These are phyloP conservation scores for Nomada goodeniana DNA, from an alignment of 2,888 invertebrate genomes.

Conservation along the genomic window DNA sequence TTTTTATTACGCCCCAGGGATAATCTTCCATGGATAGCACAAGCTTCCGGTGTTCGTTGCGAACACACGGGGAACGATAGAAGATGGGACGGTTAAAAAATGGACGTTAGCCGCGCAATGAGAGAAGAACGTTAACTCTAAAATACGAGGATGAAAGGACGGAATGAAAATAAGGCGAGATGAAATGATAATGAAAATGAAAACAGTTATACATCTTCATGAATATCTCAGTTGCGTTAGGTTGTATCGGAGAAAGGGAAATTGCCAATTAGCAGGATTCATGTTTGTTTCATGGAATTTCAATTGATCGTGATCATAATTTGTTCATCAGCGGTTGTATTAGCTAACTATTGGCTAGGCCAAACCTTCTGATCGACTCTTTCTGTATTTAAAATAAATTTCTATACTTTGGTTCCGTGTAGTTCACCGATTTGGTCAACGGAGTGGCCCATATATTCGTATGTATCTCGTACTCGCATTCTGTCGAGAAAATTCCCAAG, in stretches of 20 bases:
- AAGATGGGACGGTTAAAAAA: constrained; percentile 37
- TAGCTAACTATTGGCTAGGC: too few species aligned
- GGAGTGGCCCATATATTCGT: neutral
- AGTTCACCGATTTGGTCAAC: too few species aligned
- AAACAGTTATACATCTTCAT: constrained; percentile 24
- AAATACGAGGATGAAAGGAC: constrained; percentile 4
- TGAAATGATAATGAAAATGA: constrained; percentile 40
- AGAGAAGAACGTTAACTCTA: constrained; percentile 5
- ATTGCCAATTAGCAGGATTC: constrained; percentile 42
- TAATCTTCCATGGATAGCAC: constrained; percentile 25
- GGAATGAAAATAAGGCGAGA: neutral
- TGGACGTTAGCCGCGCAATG: constrained; percentile 23
- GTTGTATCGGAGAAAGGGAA: constrained; percentile 11
- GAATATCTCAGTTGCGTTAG: constrained; percentile 16
- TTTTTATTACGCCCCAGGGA: constrained; percentile 53
- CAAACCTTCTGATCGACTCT: too few species aligned
- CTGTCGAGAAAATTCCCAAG: constrained; percentile 35
- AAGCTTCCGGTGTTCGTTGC: constrained; percentile 28
- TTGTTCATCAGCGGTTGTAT: neutral
- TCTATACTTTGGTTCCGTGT: too few species aligned
- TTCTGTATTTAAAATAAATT: too few species aligned
- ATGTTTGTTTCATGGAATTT: constrained; percentile 21
- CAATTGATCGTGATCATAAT: constrained; percentile 7
- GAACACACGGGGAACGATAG: constrained; percentile 15
- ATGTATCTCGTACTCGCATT: constrained; percentile 3